Conservation (phyloP, 2,888 invertebrate species). For the Mesopsocus fuscifrons region DNA sequence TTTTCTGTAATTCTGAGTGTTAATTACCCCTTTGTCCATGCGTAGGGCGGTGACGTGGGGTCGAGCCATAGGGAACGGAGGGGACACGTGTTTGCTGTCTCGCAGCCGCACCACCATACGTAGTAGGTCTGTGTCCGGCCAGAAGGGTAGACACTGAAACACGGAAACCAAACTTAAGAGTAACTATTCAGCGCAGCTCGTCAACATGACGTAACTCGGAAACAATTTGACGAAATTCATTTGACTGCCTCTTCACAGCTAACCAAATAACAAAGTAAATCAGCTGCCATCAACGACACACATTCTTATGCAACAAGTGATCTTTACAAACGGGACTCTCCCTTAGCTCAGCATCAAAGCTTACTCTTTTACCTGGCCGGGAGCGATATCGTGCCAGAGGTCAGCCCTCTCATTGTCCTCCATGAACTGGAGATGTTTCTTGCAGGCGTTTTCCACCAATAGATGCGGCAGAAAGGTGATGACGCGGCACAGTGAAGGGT, state of each 20-base stretch:
- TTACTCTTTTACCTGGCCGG: constrained; percentile 48
- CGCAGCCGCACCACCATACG: constrained; percentile 60
- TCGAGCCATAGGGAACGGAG: constrained; percentile 51
- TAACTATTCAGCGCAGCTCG: too few species aligned
- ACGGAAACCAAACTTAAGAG: too few species aligned
- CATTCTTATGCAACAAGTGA: too few species aligned
- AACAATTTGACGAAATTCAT: too few species aligned
- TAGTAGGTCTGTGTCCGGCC: constrained; percentile 67
- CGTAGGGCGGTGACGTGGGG: constrained; percentile 53
- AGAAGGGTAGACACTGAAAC: constrained; percentile 41
- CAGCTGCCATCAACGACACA: too few species aligned
- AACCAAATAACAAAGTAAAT: too few species aligned
- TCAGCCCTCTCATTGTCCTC: constrained; percentile 71
- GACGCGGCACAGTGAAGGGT: constrained; percentile 56
- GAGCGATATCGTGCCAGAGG: constrained; percentile 57
- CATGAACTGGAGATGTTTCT: constrained; percentile 47
- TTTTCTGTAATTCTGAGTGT: too few species aligned
- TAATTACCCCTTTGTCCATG: constrained; percentile 66
- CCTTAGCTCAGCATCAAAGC: too few species aligned
- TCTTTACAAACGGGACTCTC: too few species aligned
- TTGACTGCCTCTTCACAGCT: too few species aligned
- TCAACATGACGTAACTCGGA: too few species aligned
- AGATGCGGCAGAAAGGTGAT: constrained; percentile 63
- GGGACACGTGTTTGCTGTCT: constrained; percentile 54
- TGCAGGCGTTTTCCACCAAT: constrained; percentile 51